A percentile compares a stretch with the other conserved stretches of the same genome.
These are phyloP conservation scores for Bombus confusus DNA, from an alignment of 1,140 invertebrate genomes.

Conservation along the genomic window DNA sequence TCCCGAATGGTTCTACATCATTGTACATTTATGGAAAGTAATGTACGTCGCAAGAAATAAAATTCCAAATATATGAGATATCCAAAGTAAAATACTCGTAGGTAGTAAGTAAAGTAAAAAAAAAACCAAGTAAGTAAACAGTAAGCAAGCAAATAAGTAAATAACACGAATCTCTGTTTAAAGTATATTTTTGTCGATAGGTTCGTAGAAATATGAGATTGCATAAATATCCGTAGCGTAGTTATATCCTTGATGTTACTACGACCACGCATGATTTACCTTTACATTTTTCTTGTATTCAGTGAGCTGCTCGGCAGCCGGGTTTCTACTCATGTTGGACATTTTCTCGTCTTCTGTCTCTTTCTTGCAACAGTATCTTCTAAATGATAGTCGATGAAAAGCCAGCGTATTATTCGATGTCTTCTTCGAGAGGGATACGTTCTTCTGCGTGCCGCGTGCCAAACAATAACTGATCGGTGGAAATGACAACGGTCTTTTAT, in stretches of 20 bases:
- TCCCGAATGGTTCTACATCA: too few species aligned
- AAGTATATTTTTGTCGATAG: too few species aligned
- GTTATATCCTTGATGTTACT: background rate
- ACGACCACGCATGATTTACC: conserved; percentile 78
- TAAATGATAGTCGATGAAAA: background rate
- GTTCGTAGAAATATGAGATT: too few species aligned
- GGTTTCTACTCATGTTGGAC: conserved; percentile 80
- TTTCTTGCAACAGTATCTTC: conserved; percentile 26
- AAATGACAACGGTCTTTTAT: conserved; percentile 63
- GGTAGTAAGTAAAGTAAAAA: too few species aligned
- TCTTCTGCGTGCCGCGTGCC: background rate
- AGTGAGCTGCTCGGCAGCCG: conserved; percentile 87
- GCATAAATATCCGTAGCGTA: background rate
- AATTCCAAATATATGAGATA: background rate
- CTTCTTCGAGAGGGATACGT: background rate
- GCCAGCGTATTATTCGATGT: background rate
- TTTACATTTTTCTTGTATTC: conserved; percentile 85
- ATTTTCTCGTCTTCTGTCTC: conserved; percentile 20
- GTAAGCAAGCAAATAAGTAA: too few species aligned
- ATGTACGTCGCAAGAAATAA: too few species aligned
- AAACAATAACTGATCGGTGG: conserved; percentile 39
- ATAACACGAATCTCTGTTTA: too few species aligned
- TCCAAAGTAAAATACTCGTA: background rate
- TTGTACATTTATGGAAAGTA: too few species aligned
- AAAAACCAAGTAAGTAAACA: too few species aligned